These are phyloP conservation scores for Amphiprion clarkii DNA, from an alignment of 2,797 vertebrate genomes.

Conservation along the genomic window DNA sequence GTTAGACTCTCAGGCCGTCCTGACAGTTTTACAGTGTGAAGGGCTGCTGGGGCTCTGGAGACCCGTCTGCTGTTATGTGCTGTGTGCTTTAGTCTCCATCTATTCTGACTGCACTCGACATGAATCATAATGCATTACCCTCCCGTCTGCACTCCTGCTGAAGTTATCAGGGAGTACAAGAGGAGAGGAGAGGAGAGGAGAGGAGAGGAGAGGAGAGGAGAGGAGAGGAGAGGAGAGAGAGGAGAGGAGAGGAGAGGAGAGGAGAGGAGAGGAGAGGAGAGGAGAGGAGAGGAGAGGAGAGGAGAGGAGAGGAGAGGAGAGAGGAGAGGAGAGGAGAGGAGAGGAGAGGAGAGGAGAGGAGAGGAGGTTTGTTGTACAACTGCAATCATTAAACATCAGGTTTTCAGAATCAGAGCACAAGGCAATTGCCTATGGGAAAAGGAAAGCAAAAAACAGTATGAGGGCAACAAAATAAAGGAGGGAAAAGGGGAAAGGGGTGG, in stretches of 20 bases:
- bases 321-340: slow-evolving; percentile 24
- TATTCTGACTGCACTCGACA: slow-evolving; percentile 63
- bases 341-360: background rate
- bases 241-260: no score
- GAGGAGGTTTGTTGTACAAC: slow-evolving; percentile 33
- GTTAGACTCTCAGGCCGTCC: slow-evolving; percentile 60
- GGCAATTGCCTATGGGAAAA: slow-evolving; percentile 6
- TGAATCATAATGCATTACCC: slow-evolving; percentile 80
- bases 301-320: slow-evolving; percentile 7
- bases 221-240: no score
- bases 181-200: slow-evolving; percentile 2
- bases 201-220: no score
- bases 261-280: no score
- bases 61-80: slow-evolving; percentile 55
- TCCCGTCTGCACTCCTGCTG: slow-evolving; percentile 71
- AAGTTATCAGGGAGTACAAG: slow-evolving; percentile 62
- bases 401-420: slow-evolving; percentile 29
- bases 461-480: slow-evolving; percentile 2
- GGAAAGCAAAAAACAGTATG: slow-evolving; percentile 16
- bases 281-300: slow-evolving; percentile 22
- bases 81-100: slow-evolving; percentile 55
- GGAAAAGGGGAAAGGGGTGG: slow-evolving; percentile 13
- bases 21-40: slow-evolving; percentile 72
- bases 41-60: slow-evolving; percentile 59
- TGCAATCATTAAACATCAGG: slow-evolving; percentile 13